Conservation (phyloP, 2,113 vertebrate species). For the Rallus limicola region DNA sequence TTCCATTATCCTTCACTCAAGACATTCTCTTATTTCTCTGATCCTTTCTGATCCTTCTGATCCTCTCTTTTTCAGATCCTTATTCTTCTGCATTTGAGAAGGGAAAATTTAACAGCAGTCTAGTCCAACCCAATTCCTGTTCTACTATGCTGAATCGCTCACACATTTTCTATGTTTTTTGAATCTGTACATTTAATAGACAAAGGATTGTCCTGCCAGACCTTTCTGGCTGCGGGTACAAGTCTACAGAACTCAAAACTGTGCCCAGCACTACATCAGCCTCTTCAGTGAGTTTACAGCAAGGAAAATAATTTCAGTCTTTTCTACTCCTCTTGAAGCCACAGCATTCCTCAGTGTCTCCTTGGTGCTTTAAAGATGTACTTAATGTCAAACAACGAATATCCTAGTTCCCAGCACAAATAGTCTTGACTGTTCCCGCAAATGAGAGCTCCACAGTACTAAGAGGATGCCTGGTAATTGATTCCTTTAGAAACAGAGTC, state of each 20-base stretch:
- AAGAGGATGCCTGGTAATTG: conserved; percentile 25
- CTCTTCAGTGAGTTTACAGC: not conserved
- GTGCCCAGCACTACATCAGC: not conserved
- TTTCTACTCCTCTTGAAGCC: not conserved
- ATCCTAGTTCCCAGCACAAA: not conserved
- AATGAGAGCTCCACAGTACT: not conserved
- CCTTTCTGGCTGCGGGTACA: not conserved
- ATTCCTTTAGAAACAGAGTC: conserved; percentile 33
- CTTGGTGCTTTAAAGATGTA: not conserved
- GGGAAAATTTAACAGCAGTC: not conserved
- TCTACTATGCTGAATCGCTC: not conserved
- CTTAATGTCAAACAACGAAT: not conserved
- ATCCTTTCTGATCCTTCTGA: too few relatives aligned
- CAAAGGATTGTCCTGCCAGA: not conserved
- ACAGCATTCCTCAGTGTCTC: not conserved
- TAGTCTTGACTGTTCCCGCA: not conserved
- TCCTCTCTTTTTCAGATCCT: not conserved
- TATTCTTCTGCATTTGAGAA: not conserved
- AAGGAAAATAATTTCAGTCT: not conserved
- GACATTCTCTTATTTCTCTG: not conserved
- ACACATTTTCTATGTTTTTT: not conserved
- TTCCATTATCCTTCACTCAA: not conserved
- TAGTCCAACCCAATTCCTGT: not conserved
- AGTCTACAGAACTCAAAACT: not conserved
- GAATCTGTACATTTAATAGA: not conserved